Conservation (phyloP, 1,140 invertebrate genomes). For the Lutraria rhynchaena region DNA sequence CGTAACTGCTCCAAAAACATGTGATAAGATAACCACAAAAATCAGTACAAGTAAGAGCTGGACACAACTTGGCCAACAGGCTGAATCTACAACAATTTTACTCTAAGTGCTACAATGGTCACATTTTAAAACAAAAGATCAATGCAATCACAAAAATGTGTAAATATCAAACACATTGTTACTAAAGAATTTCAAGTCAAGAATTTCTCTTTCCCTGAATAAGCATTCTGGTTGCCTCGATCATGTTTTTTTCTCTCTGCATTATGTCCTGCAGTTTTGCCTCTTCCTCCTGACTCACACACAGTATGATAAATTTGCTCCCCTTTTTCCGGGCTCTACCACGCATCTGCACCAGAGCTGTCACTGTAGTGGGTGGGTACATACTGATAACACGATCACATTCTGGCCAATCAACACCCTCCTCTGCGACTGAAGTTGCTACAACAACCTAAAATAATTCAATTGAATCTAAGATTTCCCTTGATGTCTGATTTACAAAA, state of each 20-base stretch:
- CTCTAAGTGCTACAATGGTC: too few species aligned
- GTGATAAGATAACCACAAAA: too few species aligned
- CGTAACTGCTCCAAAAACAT: too few species aligned
- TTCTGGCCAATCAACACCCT: slow-evolving; percentile 79
- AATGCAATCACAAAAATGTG: too few species aligned
- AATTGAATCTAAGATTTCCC: background rate
- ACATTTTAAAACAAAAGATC: too few species aligned
- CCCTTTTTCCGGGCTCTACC: slow-evolving; percentile 76
- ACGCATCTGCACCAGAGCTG: slow-evolving; percentile 78
- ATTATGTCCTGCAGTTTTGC: slow-evolving; percentile 70
- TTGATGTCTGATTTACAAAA: background rate
- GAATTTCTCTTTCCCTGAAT: slow-evolving; percentile 29
- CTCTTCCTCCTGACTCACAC: slow-evolving; percentile 69
- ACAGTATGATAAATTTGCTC: slow-evolving; percentile 78
- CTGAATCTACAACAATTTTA: too few species aligned
- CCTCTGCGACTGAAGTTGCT: slow-evolving; percentile 79
- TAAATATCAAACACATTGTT: too few species aligned
- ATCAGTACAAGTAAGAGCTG: too few species aligned
- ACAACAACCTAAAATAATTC: slow-evolving; percentile 66
- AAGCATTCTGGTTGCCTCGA: slow-evolving; percentile 63
- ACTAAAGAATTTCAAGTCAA: too few species aligned
- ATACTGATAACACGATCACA: slow-evolving; percentile 79
- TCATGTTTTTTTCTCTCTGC: slow-evolving; percentile 75
- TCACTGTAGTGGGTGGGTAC: slow-evolving; percentile 76
- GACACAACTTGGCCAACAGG: too few species aligned